Evolutionary conservation across 2,113 vertebrate species (phyloP), one percentile per base, ranked within the genome.

Genomic region (Notarius quadriscutis): DNA sequence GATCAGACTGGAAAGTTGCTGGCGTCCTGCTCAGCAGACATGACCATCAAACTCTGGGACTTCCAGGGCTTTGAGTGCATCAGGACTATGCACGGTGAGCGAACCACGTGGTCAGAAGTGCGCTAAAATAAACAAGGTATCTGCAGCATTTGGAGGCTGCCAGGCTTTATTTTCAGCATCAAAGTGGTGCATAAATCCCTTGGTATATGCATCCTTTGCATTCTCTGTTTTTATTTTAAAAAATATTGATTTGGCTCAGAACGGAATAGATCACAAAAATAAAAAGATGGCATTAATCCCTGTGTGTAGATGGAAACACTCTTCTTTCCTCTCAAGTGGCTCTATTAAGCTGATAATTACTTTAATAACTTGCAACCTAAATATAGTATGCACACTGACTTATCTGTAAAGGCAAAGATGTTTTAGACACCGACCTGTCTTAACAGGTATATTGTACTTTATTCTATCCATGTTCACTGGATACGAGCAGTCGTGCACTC

Each of bases 41-140:
- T 99, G 98, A 99, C 97, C 94, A 98, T 99, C 96, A 99, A 99
- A 94, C 97, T 99, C 92, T 99, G 98, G 98, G 98, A 99, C 95
- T 99, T 99, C 94, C 98, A 99, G 94, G 97, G 97, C 91, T 99
- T 99, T 91, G 98, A 99, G 94, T 99, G 98, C 94, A 98, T 99
- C 95, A 95, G 97, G 94, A 99, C 98, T 94, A 99, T 99, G 98
- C 98, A 99, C 88, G 98, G 98, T 99, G 95, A 96, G 90, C 57
- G 15, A 57, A 18, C 50, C 27, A 58, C 15, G 11, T 79, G 77
- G 51, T 57, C 27, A 77, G 2, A 5, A 11, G 17, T 74, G 5
- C 22, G 25, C 51, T 27, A 55, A 78, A 55, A 15, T 15, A 50
- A 53, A 11, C n/a, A 20, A 18, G 30, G 7, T 74, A 74, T 74